Evolutionary conservation across 2,797 vertebrate species (phyloP).

Genomic region (Heliangelus exortis): DNA sequence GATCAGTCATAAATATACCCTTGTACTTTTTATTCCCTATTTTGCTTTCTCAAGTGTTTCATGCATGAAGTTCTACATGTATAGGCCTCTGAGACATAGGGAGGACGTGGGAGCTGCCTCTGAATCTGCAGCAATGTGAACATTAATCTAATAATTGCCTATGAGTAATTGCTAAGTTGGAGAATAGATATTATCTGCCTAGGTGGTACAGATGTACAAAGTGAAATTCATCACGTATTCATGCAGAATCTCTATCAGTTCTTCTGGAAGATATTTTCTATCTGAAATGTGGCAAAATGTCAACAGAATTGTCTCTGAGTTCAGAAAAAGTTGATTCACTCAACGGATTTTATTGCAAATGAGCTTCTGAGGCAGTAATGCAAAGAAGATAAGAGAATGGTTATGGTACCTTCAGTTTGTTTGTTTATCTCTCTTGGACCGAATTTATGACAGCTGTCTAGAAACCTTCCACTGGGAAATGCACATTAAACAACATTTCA

Average conservation of each 20-base stretch:
- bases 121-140: neutral
- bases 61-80: neutral
- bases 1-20: neutral
- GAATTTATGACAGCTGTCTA: constrained; percentile 65
- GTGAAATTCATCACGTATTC: neutral
- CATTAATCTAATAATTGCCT: neutral
- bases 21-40: neutral
- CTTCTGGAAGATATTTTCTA: neutral
- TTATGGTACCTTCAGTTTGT: constrained; percentile 12
- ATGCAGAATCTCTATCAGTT: neutral
- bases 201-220: neutral
- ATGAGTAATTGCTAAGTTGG: neutral
- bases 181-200: neutral
- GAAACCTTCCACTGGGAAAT: constrained; percentile 56
- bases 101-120: neutral
- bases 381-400: constrained; percentile 18
- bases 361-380: constrained; percentile 23
- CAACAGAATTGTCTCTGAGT: constrained; percentile 8
- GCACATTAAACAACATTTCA: constrained; percentile 43
- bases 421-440: constrained; percentile 35
- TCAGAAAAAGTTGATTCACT: constrained; percentile 14
- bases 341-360: constrained; percentile 26
- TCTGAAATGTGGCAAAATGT: constrained; percentile 6
- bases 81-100: neutral
- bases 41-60: neutral